phyloP scores from a whole-genome alignment of 1,140 invertebrate genomes.

The Dendroctonus valens region DNA sequence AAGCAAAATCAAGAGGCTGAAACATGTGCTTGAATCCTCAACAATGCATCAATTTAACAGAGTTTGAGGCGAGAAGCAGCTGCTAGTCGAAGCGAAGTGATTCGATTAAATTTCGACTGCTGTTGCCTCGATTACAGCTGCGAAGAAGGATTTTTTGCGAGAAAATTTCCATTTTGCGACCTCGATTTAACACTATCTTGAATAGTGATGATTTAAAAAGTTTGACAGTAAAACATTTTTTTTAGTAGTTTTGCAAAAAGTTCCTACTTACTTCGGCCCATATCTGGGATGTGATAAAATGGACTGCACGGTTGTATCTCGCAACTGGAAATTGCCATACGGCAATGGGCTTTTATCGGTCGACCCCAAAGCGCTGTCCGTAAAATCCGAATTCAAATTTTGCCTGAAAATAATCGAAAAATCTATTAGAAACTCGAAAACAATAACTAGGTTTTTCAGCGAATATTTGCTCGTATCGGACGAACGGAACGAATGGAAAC shows the following conservation, averaged over 20 bases:
- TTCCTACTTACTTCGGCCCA: conserved; percentile 71
- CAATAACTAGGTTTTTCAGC: neutral
- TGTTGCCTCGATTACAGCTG: no score
- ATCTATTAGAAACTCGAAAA: neutral
- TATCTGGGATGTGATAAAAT: conserved; percentile 89
- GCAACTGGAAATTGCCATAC: conserved; percentile 89
- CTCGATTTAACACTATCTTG: neutral
- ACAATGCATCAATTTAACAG: no score
- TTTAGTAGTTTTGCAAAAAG: neutral
- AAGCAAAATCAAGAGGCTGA: neutral
- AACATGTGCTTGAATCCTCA: no score
- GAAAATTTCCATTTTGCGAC: neutral
- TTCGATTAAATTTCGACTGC: no score
- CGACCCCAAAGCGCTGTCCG: conserved; percentile 86
- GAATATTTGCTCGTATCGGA: neutral
- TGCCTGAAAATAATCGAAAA: conserved; percentile 61
- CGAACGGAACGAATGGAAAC: no score
- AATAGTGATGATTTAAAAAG: neutral
- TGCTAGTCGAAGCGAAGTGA: no score
- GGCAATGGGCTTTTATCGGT: conserved; percentile 86
- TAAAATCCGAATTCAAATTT: conserved; percentile 93
- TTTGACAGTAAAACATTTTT: neutral
- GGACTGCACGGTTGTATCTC: conserved; percentile 90
- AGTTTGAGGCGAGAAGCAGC: no score
- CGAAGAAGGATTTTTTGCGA: no score